A percentile compares a stretch with the other conserved stretches of the same genome.
These are phyloP conservation scores for Diphyllodes magnificus DNA, from an alignment of 2,113 vertebrate species.

Conservation along the genomic window DNA sequence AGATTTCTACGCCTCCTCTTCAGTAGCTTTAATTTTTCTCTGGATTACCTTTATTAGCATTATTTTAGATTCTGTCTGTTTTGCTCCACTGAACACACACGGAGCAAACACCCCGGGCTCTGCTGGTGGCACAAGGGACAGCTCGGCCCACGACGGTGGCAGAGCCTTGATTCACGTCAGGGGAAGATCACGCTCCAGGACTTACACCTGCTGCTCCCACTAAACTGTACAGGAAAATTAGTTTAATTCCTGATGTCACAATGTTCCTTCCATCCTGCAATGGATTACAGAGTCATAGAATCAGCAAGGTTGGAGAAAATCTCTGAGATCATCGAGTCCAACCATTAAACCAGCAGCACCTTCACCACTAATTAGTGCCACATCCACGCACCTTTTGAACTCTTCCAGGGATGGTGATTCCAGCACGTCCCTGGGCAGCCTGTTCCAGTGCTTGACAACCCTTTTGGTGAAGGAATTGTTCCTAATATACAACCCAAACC, in stretches of 20 bases:
- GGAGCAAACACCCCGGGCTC: neutral
- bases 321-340: neutral
- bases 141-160: neutral
- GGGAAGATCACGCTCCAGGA: neutral
- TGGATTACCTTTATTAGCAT: neutral
- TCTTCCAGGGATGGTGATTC: neutral
- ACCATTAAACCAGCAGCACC: neutral
- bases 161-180: rapidly evolving
- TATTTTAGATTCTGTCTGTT: neutral
- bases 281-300: neutral
- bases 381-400: no score
- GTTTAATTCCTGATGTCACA: neutral
- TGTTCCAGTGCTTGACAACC: neutral
- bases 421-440: neutral
- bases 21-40: neutral
- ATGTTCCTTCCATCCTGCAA: neutral
- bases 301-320: neutral
- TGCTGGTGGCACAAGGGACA: neutral
- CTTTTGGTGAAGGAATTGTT: neutral
- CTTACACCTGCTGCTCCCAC: neutral
- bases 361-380: neutral
- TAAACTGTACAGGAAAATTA: neutral
- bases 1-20: neutral
- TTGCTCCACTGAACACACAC: neutral
- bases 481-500: neutral